Percentiles rank a stretch among this genome's conserved stretches.
Evolutionary conservation across 2,888 invertebrate genomes (phyloP).

Genomic region (Sesia apiformis): DNA sequence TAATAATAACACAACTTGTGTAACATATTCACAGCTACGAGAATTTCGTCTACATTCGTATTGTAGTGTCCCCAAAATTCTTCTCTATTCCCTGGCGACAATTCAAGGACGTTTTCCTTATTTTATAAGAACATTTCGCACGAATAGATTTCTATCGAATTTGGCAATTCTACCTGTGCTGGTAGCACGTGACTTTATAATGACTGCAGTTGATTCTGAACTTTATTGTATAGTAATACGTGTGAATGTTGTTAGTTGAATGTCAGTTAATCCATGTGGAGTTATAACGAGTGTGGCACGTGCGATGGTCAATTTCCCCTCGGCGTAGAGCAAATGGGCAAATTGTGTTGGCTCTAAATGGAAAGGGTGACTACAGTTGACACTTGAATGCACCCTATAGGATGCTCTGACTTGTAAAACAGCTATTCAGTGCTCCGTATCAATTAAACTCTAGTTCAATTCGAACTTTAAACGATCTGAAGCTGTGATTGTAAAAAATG

Average conservation of each 20-base stretch:
- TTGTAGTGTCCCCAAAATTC: too few relatives aligned
- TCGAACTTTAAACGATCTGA: background rate
- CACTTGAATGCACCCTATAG: constrained; percentile 18
- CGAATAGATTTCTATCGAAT: background rate
- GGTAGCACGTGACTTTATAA: background rate
- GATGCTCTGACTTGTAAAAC: constrained; percentile 14
- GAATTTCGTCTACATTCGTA: too few relatives aligned
- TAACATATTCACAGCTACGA: too few relatives aligned
- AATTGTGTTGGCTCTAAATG: constrained; percentile 15
- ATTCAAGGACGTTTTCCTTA: background rate
- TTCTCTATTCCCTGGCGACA: background rate
- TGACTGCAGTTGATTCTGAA: background rate
- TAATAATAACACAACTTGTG: too few relatives aligned
- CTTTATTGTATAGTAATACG: background rate
- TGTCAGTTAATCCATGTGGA: constrained; percentile 4
- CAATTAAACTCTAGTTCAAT: background rate
- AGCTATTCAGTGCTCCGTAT: background rate
- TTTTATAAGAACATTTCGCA: background rate
- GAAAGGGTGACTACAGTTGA: constrained; percentile 14
- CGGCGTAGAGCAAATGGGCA: constrained; percentile 18
- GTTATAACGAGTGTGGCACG: constrained; percentile 21
- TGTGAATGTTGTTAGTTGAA: background rate
- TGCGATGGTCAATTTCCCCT: constrained; percentile 43
- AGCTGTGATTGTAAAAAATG: background rate
- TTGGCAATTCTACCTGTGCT: background rate